Conservation (phyloP, 2,113 vertebrate species). For the Acinonyx jubatus region DNA sequence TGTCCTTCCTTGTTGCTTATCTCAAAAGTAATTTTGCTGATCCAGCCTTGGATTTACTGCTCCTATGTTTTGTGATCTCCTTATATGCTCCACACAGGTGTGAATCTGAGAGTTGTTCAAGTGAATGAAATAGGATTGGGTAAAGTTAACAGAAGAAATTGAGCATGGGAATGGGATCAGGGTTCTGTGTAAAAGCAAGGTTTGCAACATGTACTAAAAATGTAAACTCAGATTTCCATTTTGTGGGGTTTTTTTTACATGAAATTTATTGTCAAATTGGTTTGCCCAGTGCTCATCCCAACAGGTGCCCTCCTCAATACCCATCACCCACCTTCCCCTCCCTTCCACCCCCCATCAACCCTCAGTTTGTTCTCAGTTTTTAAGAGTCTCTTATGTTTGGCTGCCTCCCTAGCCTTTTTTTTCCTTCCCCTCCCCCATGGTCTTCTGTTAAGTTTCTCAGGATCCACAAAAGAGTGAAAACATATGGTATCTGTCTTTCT, state of each 20-base stretch:
- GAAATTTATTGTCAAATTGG: too few species aligned
- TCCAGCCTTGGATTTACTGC: background rate
- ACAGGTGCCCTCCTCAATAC: too few species aligned
- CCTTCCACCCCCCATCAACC: too few species aligned
- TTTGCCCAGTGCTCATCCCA: too few species aligned
- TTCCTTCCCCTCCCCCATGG: too few species aligned
- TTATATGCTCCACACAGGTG: background rate
- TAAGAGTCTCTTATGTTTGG: too few species aligned
- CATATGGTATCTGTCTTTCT: too few species aligned
- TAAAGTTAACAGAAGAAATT: background rate
- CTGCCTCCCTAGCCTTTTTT: too few species aligned
- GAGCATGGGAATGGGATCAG: background rate
- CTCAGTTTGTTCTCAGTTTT: too few species aligned
- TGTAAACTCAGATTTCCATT: background rate
- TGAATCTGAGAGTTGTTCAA: background rate
- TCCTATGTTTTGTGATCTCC: background rate
- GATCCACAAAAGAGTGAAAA: too few species aligned
- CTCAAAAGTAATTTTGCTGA: background rate
- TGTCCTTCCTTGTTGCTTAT: rapidly evolving
- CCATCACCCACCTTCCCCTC: too few species aligned
- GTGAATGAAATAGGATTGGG: background rate
- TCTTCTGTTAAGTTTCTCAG: too few species aligned
- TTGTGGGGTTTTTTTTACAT: background rate
- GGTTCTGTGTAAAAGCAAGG: background rate
- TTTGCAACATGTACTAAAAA: background rate